These are phyloP conservation scores for Dicyrtomina minuta DNA, from an alignment of 2,888 invertebrate species.

Conservation along the genomic window DNA sequence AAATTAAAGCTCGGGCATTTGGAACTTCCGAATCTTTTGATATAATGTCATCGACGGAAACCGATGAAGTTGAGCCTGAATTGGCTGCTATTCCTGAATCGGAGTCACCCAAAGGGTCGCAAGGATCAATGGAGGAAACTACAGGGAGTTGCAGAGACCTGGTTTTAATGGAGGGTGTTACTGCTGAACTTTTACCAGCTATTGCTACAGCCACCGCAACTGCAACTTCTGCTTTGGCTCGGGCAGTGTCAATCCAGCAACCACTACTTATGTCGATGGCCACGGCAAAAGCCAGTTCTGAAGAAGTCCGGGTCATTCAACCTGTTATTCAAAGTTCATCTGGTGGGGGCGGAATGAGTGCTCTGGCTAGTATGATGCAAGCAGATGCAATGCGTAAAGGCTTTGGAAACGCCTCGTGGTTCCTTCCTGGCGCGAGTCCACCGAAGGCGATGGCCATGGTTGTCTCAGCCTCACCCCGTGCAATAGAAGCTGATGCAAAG, in stretches of 20 bases:
- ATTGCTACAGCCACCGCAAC: constrained; percentile 53
- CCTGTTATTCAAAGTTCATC: neutral
- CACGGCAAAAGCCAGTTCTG: no score
- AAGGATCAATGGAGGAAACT: constrained; percentile 52
- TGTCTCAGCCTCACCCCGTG: constrained; percentile 27
- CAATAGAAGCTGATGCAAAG: constrained; percentile 42
- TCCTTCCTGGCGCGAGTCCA: constrained; percentile 18
- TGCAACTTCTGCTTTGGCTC: no score
- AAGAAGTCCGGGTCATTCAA: no score
- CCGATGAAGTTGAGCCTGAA: constrained; percentile 85
- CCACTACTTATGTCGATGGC: no score
- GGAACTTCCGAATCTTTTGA: constrained; percentile 47
- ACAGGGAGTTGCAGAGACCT: constrained; percentile 62
- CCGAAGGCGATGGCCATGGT: neutral
- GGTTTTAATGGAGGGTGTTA: constrained; percentile 55
- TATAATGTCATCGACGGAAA: constrained; percentile 61
- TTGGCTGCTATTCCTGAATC: constrained; percentile 87
- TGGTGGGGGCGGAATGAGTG: constrained; percentile 4
- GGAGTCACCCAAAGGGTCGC: constrained; percentile 56
- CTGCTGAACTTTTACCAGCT: constrained; percentile 65
- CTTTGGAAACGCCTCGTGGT: constrained; percentile 37
- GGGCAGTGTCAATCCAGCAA: no score
- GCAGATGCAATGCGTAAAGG: constrained; percentile 8
- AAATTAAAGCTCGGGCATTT: constrained; percentile 12
- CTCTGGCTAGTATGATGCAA: constrained; percentile 19